Evolutionary conservation across 2,797 vertebrate species (phyloP), one percentile per base, ranked within the genome.

Genomic region (Paedocypris micromegethes): DNA sequence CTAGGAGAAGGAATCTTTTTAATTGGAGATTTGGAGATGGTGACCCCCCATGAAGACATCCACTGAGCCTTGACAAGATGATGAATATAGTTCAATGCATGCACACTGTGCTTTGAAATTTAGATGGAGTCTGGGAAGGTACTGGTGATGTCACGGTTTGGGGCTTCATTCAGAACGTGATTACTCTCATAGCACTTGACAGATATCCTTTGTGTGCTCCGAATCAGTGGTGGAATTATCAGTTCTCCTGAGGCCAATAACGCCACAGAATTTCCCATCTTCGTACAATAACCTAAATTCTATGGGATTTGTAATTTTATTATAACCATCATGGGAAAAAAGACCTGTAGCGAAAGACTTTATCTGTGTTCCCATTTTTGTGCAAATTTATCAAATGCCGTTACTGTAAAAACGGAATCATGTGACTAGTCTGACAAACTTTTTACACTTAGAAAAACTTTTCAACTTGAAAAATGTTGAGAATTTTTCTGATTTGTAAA

Each of bases 1-100:
- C 55, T 57, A 58, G 5, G 4, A 59, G 53, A 72, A n/a, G 50
- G 55, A 64, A 62, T 58, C 9, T 68, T 72, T 75, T 72, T 58
- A 66, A 42, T 69, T 56, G 64, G 53, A 72, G 59, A 61, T 50
- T 6, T 38, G 42, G n/a, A 58, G 64, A 66, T 44, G 54, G 42
- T 54, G 61, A 67, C n/a, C 61, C 58, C 63, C 74, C 43, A 76
- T 38, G 41, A 49, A 41, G 55, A 71, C 49, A 70, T 66, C 58
- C 43, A 57, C 58, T 53, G 40, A 61, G 46, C 56, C 55, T 48
- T 68, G 72, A 72, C 72, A 74, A 72, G 60, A 52, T 57, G 57
- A 65, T 76, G 69, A 80, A 76, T 69, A 62, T 47, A 66, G 60
- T 51, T 72, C 68, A 9, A 37, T 45, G 51, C 42, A 45, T 70